Conservation (phyloP, 2,113 vertebrate genomes). For the Macrotis lagotis region DNA sequence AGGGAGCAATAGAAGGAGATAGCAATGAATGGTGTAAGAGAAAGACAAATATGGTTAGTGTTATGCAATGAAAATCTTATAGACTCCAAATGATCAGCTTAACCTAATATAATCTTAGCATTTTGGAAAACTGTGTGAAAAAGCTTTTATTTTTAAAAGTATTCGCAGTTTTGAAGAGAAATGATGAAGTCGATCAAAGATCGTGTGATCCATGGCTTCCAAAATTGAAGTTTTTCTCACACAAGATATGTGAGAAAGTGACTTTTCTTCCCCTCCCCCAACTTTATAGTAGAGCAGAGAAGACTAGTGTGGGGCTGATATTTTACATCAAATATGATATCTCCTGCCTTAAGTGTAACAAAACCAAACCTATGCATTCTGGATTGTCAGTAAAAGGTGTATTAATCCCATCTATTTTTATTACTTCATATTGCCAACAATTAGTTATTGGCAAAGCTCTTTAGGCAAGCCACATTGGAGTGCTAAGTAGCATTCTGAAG, state of each 20-base stretch:
- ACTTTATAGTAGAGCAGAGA: slow-evolving; percentile 56
- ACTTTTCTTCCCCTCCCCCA: slow-evolving; percentile 36
- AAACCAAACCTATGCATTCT: slow-evolving; percentile 26
- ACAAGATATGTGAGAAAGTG: slow-evolving; percentile 21
- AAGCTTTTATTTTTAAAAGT: slow-evolving; percentile 32
- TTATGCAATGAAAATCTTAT: slow-evolving; percentile 15
- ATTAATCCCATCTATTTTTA: slow-evolving; percentile 45
- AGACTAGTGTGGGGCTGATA: slow-evolving; percentile 43
- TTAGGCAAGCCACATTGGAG: slow-evolving; percentile 8
- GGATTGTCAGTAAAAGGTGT: slow-evolving; percentile 33
- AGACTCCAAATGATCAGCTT: not conserved
- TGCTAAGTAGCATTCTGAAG: not conserved
- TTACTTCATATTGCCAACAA: slow-evolving; percentile 20
- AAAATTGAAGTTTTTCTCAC: slow-evolving; percentile 32
- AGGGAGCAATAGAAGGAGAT: not conserved
- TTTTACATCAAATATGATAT: slow-evolving; percentile 49
- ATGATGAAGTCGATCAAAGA: slow-evolving; percentile 47
- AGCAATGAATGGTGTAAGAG: not conserved
- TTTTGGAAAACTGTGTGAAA: slow-evolving; percentile 45
- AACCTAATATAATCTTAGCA: slow-evolving; percentile 8
- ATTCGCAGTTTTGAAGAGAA: slow-evolving; percentile 46
- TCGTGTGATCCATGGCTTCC: slow-evolving; percentile 28
- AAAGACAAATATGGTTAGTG: slow-evolving; percentile 21
- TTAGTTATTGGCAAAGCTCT: slow-evolving; percentile 47
- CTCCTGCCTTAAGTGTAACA: slow-evolving; percentile 51